Evolutionary conservation across 1,140 invertebrate genomes (phyloP), one percentile per base, ranked within the genome.

Genomic region (Pseudomyrmex flavicornis): DNA sequence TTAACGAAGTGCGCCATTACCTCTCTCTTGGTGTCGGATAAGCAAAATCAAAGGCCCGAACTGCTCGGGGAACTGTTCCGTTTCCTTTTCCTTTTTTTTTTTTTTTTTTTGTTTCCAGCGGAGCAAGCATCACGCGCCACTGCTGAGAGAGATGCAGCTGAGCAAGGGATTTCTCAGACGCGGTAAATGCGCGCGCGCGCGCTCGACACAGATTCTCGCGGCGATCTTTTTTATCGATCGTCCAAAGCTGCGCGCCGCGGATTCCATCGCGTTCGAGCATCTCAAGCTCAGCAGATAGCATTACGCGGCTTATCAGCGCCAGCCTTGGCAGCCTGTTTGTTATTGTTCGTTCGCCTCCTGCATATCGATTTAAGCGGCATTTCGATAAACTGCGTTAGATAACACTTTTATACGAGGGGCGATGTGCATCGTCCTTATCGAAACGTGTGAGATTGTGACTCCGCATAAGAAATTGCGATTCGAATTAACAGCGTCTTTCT

Each of bases 1-100:
- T 91, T 90, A 90, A 91, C 86, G 87, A 91, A 91, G 88, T 88
- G 84, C 79, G 82, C 86, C 85, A 89, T 91, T 89, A 86, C 77
- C 83, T 87, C 84, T 62, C 83, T 88, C 83, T 73, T 50, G 75
- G 86, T 89, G 88, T 88, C 65, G 85, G 84, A 89, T 88, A 85
- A 87, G 88, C 89, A 86, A 86, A 90, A 88, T 86, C 84, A 86
- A 86, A 88, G 86, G 66, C 44, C 72, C 85, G 61, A 88, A 82
- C 87, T 84, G 85, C 73, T 85, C 66, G 66, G 85, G 85, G 87
- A 76, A 35, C 35, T 35, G 35, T 50, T 66, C 63, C 35, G 62
- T 73, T 84, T 48, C 4, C 58, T 63, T 68, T 63, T 35, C 5
- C 5, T 35, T 58, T 26, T 48, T 2, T 26, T 52, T 46, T 35